Percentiles rank a stretch among this genome's conserved stretches.
These are phyloP conservation scores for Campopleginae sp. DNA, from an alignment of 2,888 invertebrate species.

Conservation along the genomic window DNA sequence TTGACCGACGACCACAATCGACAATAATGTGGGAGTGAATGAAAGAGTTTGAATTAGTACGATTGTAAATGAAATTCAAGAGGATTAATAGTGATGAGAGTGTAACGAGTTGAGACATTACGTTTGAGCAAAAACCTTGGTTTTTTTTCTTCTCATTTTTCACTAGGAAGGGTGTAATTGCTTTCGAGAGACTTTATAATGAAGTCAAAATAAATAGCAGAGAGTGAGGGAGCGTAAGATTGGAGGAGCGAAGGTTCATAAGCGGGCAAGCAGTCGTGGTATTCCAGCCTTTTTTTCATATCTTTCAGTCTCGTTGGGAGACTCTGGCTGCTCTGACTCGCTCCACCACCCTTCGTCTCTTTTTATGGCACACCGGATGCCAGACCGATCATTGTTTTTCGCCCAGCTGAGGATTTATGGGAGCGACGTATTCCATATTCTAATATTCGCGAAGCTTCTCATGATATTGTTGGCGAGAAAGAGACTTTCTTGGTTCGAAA, in stretches of 20 bases:
- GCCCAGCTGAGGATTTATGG: constrained; percentile 56
- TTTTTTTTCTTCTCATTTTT: constrained; percentile 17
- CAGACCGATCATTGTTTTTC: constrained; percentile 64
- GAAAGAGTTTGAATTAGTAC: neutral
- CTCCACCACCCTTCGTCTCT: constrained; percentile 31
- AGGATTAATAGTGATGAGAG: constrained; percentile 36
- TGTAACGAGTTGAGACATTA: constrained; percentile 17
- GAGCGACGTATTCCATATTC: constrained; percentile 67
- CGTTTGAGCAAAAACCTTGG: neutral
- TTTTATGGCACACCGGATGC: constrained; percentile 54
- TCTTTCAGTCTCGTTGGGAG: neutral
- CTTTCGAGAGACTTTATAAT: constrained; percentile 49
- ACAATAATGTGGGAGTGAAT: neutral
- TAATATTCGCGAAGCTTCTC: constrained; percentile 62
- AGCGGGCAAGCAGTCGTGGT: constrained; percentile 19
- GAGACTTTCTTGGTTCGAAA: constrained; percentile 37
- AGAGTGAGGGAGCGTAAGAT: no score
- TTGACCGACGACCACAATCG: no score
- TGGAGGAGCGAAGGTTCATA: constrained; percentile 1
- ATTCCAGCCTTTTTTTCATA: constrained; percentile 8
- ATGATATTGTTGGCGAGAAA: constrained; percentile 41
- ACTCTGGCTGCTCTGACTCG: neutral
- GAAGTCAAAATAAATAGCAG: constrained; percentile 52
- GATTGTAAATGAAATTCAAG: neutral
- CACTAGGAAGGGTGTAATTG: constrained; percentile 18